Evolutionary conservation across 1,140 invertebrate genomes (phyloP).

Genomic region (Eulimnadia texana): DNA sequence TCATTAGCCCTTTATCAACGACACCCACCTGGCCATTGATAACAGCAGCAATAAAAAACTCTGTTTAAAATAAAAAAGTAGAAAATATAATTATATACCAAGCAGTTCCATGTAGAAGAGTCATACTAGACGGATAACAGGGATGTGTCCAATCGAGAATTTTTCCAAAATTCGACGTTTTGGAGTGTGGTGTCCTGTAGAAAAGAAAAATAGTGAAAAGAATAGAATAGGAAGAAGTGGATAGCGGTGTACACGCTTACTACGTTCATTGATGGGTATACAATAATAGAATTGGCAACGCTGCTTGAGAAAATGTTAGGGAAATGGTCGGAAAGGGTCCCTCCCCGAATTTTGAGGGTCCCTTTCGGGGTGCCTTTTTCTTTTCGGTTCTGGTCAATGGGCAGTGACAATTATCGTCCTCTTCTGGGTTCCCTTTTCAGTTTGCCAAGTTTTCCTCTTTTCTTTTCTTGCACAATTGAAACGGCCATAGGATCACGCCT

Average conservation of each 20-base stretch:
- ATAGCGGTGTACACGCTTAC: not conserved
- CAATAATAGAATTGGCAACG: not conserved
- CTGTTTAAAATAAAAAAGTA: no score
- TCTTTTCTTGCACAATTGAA: not conserved
- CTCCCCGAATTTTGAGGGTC: no score
- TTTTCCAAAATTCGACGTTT: no score
- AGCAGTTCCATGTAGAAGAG: no score
- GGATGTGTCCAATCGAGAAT: not conserved
- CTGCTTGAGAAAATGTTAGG: not conserved
- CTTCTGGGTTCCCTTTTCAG: not conserved
- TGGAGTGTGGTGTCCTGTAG: not conserved
- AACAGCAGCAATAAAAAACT: no score
- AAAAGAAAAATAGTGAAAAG: not conserved
- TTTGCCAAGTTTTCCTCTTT: not conserved
- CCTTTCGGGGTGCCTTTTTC: not conserved
- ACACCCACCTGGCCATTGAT: not conserved
- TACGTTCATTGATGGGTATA: not conserved
- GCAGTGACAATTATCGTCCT: not conserved
- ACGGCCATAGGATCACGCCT: not conserved
- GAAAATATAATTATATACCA: no score
- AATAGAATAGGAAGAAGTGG: not conserved
- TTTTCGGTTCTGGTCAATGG: not conserved
- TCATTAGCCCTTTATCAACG: not conserved
- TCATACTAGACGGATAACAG: not conserved
- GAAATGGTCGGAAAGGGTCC: no score